phyloP scores from a whole-genome alignment of 2,113 vertebrate genomes.

The Archilochus colubris region DNA sequence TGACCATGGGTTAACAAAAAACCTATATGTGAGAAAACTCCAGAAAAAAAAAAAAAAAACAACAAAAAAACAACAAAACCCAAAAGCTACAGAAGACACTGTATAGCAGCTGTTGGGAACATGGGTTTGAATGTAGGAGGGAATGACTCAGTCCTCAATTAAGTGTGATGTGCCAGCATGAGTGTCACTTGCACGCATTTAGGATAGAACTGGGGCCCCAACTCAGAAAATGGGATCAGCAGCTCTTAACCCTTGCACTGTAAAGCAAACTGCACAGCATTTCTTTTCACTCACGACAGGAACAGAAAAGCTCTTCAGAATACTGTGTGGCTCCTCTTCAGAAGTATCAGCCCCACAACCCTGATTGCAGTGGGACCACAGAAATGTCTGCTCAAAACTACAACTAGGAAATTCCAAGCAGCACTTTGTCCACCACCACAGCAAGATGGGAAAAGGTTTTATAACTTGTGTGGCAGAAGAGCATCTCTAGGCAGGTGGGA shows the following conservation, averaged over 20 bases:
- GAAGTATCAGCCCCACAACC: not conserved
- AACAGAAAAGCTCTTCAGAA: not conserved
- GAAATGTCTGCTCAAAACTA: not conserved
- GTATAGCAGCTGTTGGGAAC: not conserved
- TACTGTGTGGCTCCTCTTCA: rapidly evolving
- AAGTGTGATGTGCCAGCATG: not conserved
- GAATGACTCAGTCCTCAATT: slow-evolving; percentile 38
- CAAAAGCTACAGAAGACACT: not conserved
- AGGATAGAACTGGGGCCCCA: not conserved
- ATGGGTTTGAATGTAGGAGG: slow-evolving; percentile 3
- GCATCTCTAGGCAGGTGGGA: not conserved
- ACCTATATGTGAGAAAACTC: not conserved
- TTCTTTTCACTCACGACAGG: not conserved
- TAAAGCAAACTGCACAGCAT: not conserved
- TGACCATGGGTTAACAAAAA: not conserved
- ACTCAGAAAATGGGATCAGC: not conserved
- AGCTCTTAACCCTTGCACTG: slow-evolving; percentile 1
- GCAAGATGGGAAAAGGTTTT: not conserved
- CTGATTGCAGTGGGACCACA: not conserved
- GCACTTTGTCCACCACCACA: not conserved
- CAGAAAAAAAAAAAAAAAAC: not conserved
- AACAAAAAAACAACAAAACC: too few relatives aligned
- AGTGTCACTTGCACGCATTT: not conserved
- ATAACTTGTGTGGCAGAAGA: not conserved
- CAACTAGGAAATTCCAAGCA: not conserved